These are phyloP conservation scores for Thripadectes ignobilis DNA, from an alignment of 2,797 vertebrate species.

Conservation along the genomic window DNA sequence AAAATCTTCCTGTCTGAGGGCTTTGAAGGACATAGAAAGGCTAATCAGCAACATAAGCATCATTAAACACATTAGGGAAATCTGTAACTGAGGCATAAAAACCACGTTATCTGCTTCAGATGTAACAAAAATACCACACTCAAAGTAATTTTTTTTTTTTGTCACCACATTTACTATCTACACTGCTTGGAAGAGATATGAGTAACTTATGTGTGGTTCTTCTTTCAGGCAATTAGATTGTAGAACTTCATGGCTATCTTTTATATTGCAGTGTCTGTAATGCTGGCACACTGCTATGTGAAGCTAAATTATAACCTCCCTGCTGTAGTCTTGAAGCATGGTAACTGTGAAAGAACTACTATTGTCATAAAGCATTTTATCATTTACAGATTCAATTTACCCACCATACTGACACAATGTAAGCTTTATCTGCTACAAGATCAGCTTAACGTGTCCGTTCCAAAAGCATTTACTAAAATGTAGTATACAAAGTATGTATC, in stretches of 20 bases:
- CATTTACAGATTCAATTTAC: neutral
- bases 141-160: neutral
- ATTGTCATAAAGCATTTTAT: neutral
- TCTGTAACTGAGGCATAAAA: neutral
- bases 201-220: neutral
- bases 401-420: neutral
- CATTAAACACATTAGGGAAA: neutral
- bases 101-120: neutral
- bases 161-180: neutral
- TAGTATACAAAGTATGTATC: neutral
- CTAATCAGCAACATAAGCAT: neutral
- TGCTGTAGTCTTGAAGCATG: neutral
- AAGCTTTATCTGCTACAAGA: neutral
- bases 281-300: neutral
- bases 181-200: neutral
- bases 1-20: neutral
- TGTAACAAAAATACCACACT: neutral
- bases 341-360: neutral
- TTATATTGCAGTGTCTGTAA: neutral
- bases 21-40: neutral
- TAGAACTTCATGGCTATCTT: neutral
- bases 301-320: neutral
- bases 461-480: neutral
- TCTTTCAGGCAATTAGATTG: neutral
- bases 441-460: neutral